Base-by-base conservation (phyloP, 2,888 invertebrate genomes). In the Orchesella flavescens region DNA sequence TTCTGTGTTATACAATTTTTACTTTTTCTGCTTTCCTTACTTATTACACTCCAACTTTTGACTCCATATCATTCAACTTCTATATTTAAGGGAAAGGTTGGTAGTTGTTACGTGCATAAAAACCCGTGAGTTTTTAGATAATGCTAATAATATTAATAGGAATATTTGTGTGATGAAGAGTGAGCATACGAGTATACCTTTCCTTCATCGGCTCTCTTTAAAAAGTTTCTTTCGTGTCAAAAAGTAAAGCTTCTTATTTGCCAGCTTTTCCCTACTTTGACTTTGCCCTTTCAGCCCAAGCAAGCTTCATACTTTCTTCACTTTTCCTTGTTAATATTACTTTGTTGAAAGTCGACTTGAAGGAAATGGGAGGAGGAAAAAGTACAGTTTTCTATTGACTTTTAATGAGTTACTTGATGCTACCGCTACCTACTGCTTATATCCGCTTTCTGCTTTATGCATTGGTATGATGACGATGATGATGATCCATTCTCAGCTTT, bases 341-440 rank as follows among this genome's bases (percentile, higher is more conserved):
- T 69, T 69, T 69, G 55, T 69, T 53, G 34, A 69, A 53, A 69
- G 55, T 43, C 24, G 17, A 44, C n/a, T 10, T 17, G 43, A 44
- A 66, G 53, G 34, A 69, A 53, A 53, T 53, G 69, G 68, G 89
- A 89, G 85, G 92, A 90, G 89, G 89, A 89, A 63, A 90, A 91
- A 89, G 91, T 91, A 88, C 57, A 68, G 69, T 68, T 68, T 69
- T 78, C 59, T 79, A 79, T 79, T 71, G 79, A 79, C 79, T 79
- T 79, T 79, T 79, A 79, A 79, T 79, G 79, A 79, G 79, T 79
- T 71, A 61, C 66, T 66, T 66, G 66, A 66, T 66, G 66, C 66
- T 66, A 19, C 43, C 23, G 19, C 43, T 59, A 34, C 34, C 34
- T 34, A 34, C 34, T 34, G 34, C 34, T 34, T 34, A 34, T 34